These are phyloP conservation scores for Chlorops oryzae DNA, from an alignment of 1,140 invertebrate species.

Conservation along the genomic window DNA sequence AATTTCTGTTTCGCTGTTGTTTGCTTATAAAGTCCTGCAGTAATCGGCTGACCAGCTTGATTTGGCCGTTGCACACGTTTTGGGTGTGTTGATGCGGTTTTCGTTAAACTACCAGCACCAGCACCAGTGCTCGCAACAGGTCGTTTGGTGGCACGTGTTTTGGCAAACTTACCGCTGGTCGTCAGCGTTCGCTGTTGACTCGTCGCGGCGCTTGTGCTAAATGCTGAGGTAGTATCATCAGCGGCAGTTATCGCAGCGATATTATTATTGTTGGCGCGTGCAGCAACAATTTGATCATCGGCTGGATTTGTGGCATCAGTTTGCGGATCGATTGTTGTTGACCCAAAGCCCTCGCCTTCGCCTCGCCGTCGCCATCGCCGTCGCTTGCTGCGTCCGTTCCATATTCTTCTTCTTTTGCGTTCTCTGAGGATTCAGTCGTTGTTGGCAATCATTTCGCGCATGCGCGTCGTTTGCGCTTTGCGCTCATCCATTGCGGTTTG, in stretches of 20 bases:
- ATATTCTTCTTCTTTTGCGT: slow-evolving; percentile 18
- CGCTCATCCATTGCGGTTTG: slow-evolving; percentile 40
- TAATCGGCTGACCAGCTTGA: not conserved
- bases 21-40: not conserved
- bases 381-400: slow-evolving; percentile 15
- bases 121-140: slow-evolving; percentile 16
- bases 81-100: slow-evolving; percentile 19
- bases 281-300: slow-evolving; percentile 42
- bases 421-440: slow-evolving; percentile 27
- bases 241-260: slow-evolving; percentile 40
- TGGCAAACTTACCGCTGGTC: slow-evolving; percentile 36
- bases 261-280: slow-evolving; percentile 37
- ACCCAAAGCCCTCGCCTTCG: not conserved
- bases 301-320: slow-evolving; percentile 35
- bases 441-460: slow-evolving; percentile 31
- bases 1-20: slow-evolving; percentile 6
- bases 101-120: slow-evolving; percentile 22
- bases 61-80: slow-evolving; percentile 33
- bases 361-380: not conserved
- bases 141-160: slow-evolving; percentile 37
- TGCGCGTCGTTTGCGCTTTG: slow-evolving; percentile 30
- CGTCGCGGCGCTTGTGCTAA: slow-evolving; percentile 22
- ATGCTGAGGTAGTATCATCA: slow-evolving; percentile 18
- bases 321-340: slow-evolving; percentile 26
- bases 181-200: slow-evolving; percentile 36